Evolutionary conservation across 2,888 invertebrate species (phyloP), one percentile per base, ranked within the genome.

Genomic region (Molanna angustata): DNA sequence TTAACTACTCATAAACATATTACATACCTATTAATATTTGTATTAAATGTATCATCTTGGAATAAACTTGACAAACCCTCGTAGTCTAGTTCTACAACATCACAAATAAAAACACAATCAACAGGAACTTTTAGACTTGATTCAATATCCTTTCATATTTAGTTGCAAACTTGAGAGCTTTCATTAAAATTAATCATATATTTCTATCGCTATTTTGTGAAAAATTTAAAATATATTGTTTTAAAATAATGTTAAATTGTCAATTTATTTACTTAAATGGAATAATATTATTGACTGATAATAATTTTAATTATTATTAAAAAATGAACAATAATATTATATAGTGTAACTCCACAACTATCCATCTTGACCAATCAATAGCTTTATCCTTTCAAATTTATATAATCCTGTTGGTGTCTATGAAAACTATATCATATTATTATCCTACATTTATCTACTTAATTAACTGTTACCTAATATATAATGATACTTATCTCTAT

Each of bases 311-410:
- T 39, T 13, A 39, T 13, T 11, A 4, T 17, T 40, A 48, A 48
- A 27, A 21, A 27, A 32, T 21, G 37, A 39, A 39, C 35, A 39
- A 37, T 37, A 48, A 37, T 48, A 48, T 39, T 27, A 37, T 27
- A 20, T 48, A 48, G 37, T 40, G 21, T 39, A 40, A 40, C 17
- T 32, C 31, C 49, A 49, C 49, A 48, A 27, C 49, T 22, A 32
- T 16, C 27, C 49, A n/a, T 13, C 21, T 41, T 41, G 49, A 49
- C 49, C 49, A 49, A 49, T 41, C 41, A n/a, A 41, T 41, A 49
- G 49, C 49, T 49, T 49, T 49, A 49, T 32, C 32, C 41, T 49
- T 35, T 14, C 46, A 40, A 40, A 27, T 27, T 7, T 40, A 11
- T 40, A 44, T 18, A 32, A 32, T 18, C 18, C 44, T 32, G 44